Percentiles rank a stretch among this genome's conserved stretches.
Evolutionary conservation across 2,113 vertebrate genomes (phyloP).

Genomic region (western clawed frog (Xenopus tropicalis)): UCB_Xtro_10.0 CM004450.2:91866501-91867000

Average conservation of each 20-base stretch:
- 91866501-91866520: conserved; percentile 16
- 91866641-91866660: conserved; percentile 36
- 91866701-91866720: conserved; percentile 18
- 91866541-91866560: neutral
- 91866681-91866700: conserved; percentile 35
- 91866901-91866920: too few species aligned
- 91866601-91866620: conserved; percentile 24
- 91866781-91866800: neutral
- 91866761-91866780: neutral
- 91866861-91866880: too few species aligned
- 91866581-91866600: conserved; percentile 36
- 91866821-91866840: too few species aligned
- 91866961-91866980: too few species aligned
- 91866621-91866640: conserved; percentile 35
- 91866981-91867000: too few species aligned
- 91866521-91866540: conserved; percentile 34
- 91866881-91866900: too few species aligned
- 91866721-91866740: neutral
- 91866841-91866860: too few species aligned
- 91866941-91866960: too few species aligned
- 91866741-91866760: conserved; percentile 26
- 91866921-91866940: too few species aligned
- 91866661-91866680: conserved; percentile 39
- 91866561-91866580: conserved; percentile 7
- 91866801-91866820: too few species aligned